Evolutionary conservation across 37 sponge, comb jelly and placozoan genomes (phyloP), one percentile per base, ranked within the genome.

Genomic region (Chondrosia reniformis): DNA sequence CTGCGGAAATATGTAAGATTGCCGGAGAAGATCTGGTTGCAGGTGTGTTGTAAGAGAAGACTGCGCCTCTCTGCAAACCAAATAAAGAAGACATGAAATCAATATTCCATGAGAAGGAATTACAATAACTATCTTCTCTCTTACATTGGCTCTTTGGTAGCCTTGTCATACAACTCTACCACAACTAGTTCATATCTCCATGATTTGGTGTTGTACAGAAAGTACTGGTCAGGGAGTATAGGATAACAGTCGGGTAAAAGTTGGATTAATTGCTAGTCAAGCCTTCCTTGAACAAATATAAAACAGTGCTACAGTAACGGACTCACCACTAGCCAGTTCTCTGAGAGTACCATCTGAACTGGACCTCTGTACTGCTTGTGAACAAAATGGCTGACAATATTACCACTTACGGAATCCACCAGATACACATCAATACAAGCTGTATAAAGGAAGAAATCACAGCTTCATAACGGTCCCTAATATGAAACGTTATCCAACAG

Each of bases 251-350:
- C 30, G 37, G 28, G 4, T 30, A 59, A 6, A 59, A 59, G 28
- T 13, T 30, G 28, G 6, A 19, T 49, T 15, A 15, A 19, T 49
- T 49, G 15, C 52, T 19, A 49, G 15, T 49, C 10, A 49, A 49
- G 15, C 52, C 10, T 49, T 19, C 10, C 10, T 49, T 49, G 22
- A 39, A n/a, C n/a, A n/a, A n/a, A n/a, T n/a, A n/a, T n/a, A n/a
- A n/a, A n/a, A n/a, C n/a, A n/a, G n/a, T n/a, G n/a, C n/a, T n/a
- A n/a, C n/a, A n/a, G n/a, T n/a, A n/a, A n/a, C n/a, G n/a, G 30
- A 3, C 83, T 84, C 44, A 89, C 89, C 49, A 94, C 75, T 15
- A 97, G 78, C 98, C 98, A 97, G 83, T 97, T 91, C 74, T 97
- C 98, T 13, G 87, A 84, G 33, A 88, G 83, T 28, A 89, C 83